Base-by-base conservation (phyloP, 2,888 invertebrate species). In the Dioctria rufipes region DNA sequence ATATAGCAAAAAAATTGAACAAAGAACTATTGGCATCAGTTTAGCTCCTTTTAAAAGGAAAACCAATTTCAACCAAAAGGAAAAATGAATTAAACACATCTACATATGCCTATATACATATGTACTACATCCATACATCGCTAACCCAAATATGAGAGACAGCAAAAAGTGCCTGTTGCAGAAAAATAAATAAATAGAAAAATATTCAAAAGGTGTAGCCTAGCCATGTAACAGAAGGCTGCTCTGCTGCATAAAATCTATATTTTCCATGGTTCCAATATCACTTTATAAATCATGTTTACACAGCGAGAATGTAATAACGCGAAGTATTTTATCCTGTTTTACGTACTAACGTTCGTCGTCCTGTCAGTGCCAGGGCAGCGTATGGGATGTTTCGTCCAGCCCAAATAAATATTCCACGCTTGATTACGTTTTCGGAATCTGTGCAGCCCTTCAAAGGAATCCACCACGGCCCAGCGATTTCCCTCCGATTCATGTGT, bases 271-370 rank as follows among this genome's bases (percentile, higher is more conserved):
- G 42, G 60, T 61, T 77, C 77, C 61, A 77, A 78, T 78, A 78
- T 78, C 78, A 78, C 78, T 78, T 78, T 78, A 78, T 78, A 78
- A 78, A 78, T 78, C 65, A 78, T 78, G 65, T 78, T 78, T 78
- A 78, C 78, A 78, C 78, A 78, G 49, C 54, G 66, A 63, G 51
- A 51, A 78, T 78, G 65, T 65, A 78, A 78, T 78, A 78, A 78
- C 78, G 49, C 13, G 37, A 66, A 51, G 65, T 65, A 65, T 66
- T 63, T 78, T 78, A 78, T 78, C 75, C 69, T 42, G 65, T 65
- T 65, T 65, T 65, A 37, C 39, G 65, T 65, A 60, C 25, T 25
- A 60, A 6, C 5, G 73, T 42, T 13, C 73, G 42, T 5, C 65
- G 65, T 65, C 65, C 65, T 65, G 60, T 6, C 13, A 60, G 60